phyloP scores from a whole-genome alignment of 2,888 invertebrate genomes.

The Unio delphinus region DNA sequence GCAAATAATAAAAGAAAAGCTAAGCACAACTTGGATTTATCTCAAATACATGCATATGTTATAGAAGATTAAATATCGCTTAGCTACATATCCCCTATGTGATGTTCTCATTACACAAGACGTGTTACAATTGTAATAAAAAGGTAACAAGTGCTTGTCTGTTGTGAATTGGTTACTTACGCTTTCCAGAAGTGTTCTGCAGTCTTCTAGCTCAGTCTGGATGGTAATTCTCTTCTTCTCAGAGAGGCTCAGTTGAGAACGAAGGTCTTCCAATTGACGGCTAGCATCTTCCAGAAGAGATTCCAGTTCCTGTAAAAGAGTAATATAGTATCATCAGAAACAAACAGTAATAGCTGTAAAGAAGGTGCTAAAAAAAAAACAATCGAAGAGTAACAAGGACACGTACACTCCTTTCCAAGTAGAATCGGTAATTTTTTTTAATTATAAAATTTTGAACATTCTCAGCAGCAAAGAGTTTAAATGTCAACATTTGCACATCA shows the following conservation, averaged over 20 bases:
- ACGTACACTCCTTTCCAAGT: too few relatives aligned
- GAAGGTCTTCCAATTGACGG: conserved; percentile 66
- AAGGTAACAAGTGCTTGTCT: too few relatives aligned
- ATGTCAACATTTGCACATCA: too few relatives aligned
- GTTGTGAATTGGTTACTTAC: conserved; percentile 48
- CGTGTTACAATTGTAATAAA: too few relatives aligned
- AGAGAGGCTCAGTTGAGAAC: conserved; percentile 62
- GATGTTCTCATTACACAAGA: too few relatives aligned
- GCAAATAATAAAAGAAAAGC: neutral
- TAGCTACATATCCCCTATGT: neutral
- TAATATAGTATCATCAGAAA: neutral
- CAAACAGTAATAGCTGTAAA: too few relatives aligned
- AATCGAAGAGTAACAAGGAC: too few relatives aligned
- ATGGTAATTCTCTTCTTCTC: conserved; percentile 76
- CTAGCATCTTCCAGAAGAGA: conserved; percentile 67
- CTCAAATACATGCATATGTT: neutral
- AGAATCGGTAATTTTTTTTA: too few relatives aligned
- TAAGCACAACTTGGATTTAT: neutral
- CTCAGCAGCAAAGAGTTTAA: too few relatives aligned
- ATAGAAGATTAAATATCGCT: neutral
- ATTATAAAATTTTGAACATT: too few relatives aligned
- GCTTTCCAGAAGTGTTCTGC: conserved; percentile 72
- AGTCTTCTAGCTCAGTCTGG: conserved; percentile 96
- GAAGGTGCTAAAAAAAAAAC: too few relatives aligned
- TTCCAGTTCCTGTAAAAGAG: conserved; percentile 66